A percentile compares a stretch with the other conserved stretches of the same genome.
These are phyloP conservation scores for Andrena camellia DNA, from an alignment of 2,888 invertebrate species.

Conservation along the genomic window DNA sequence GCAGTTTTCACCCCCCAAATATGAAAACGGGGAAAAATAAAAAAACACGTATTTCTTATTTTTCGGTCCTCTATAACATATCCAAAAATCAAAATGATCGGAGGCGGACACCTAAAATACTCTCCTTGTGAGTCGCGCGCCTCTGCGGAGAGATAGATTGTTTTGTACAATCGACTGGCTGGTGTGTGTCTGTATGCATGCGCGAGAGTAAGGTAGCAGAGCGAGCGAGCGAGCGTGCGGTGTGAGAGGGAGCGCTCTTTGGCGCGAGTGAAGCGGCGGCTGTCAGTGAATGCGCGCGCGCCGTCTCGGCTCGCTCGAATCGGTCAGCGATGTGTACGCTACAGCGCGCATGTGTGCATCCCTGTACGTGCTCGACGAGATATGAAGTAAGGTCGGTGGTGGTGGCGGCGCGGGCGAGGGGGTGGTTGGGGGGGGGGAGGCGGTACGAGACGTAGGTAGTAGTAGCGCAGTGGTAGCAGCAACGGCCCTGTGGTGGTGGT, in stretches of 20 bases:
- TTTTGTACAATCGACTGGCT: constrained; percentile 26
- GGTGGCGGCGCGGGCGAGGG: constrained; percentile 26
- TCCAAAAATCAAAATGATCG: too few relatives aligned
- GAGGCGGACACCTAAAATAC: too few relatives aligned
- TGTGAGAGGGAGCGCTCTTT: constrained; percentile 32
- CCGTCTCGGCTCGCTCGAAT: constrained; percentile 57
- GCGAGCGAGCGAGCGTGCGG: constrained; percentile 36
- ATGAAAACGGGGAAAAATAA: too few relatives aligned
- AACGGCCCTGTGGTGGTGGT: constrained; percentile 32
- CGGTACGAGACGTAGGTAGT: constrained; percentile 46
- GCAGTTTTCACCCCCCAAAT: too few relatives aligned
- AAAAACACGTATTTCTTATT: too few relatives aligned
- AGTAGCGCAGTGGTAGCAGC: constrained; percentile 45
- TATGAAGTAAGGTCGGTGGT: constrained; percentile 53
- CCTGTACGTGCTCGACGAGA: constrained; percentile 39
- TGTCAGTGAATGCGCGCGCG: constrained; percentile 70
- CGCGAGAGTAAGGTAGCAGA: constrained; percentile 31
- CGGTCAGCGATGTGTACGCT: constrained; percentile 52
- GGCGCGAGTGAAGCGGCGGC: constrained; percentile 37
- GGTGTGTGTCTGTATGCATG: constrained; percentile 7
- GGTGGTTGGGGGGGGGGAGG: background rate
- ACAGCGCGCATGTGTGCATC: constrained; percentile 16
- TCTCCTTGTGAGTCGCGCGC: background rate
- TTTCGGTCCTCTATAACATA: too few relatives aligned
- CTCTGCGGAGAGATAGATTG: constrained; percentile 33